These are phyloP conservation scores for Ornithorhynchus anatinus DNA, from an alignment of 2,113 vertebrate species.

Conservation along the genomic window DNA sequence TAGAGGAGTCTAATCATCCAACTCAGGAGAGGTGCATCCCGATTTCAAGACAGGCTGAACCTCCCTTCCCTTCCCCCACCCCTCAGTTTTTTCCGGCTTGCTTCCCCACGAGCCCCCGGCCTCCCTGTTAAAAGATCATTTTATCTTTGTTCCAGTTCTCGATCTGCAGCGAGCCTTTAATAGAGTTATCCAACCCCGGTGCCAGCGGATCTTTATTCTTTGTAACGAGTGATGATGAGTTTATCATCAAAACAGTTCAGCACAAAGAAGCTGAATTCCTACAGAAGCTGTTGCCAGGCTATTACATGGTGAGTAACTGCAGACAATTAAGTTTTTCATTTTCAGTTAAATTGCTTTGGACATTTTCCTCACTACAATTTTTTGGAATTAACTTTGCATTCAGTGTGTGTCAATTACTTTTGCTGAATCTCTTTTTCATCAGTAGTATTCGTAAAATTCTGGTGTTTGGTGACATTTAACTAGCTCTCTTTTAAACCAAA, in stretches of 20 bases:
- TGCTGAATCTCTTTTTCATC: too few relatives aligned
- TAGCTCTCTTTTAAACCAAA: too few relatives aligned
- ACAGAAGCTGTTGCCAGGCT: slow-evolving; percentile 93
- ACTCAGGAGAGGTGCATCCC: too few relatives aligned
- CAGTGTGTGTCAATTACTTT: background rate
- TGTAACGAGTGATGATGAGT: slow-evolving; percentile 95
- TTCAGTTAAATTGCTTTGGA: background rate
- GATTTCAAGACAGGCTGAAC: background rate
- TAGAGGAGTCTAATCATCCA: too few relatives aligned
- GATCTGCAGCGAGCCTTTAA: slow-evolving; percentile 92
- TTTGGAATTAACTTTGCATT: background rate
- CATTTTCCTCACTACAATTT: background rate
- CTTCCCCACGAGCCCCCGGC: background rate
- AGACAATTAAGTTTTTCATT: background rate
- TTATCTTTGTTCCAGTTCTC: slow-evolving; percentile 82
- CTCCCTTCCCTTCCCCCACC: background rate
- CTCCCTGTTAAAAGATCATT: slow-evolving; percentile 1
- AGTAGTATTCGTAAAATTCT: background rate
- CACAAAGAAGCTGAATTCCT: slow-evolving; percentile 98
- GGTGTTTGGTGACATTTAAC: too few relatives aligned
- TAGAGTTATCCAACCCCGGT: slow-evolving; percentile 93
- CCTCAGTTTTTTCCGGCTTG: background rate
- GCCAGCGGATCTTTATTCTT: slow-evolving; percentile 97
- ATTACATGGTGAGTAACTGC: slow-evolving; percentile 89
- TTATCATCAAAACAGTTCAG: slow-evolving; percentile 99